Base-by-base conservation (phyloP, 2,113 vertebrate genomes). In the Ciconia stormi region DNA sequence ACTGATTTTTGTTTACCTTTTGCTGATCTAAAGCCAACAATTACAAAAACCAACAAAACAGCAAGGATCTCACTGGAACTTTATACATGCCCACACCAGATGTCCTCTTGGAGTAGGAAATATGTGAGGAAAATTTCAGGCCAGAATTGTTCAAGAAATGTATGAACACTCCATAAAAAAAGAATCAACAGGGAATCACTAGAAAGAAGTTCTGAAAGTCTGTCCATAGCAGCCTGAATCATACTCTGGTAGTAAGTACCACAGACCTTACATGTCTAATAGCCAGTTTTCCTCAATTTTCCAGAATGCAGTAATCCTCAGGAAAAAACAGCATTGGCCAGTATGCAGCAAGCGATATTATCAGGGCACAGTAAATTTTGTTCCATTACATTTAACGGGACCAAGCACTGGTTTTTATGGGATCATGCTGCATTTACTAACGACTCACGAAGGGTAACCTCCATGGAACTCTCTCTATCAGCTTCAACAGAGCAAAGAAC, bases 311-410 rank as follows among this genome's bases (percentile, higher is more conserved):
- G 92, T 12, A 61, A 30, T 23, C 4, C 8, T 59, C n/a, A 6
- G 77, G 56, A 55, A 29, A 25, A 77, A 52, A 10, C 0, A 62
- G 65, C 58, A 23, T 1, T 17, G 55, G 44, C 61, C 55, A 12
- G 62, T 4, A 15, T 0, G 9, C 49, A 26, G 52, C 0, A 0
- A 65, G 87, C 1, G 8, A 6, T 4, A 4, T 7, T 7, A 9
- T 2, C 55, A 56, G 81, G 40, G 32, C 47, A 19, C 47, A 10
- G 85, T 2, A 55, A 42, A 44, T 25, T 16, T n/a, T 61, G 44
- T 25, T 47, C 73, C 47, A 20, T 26, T 14, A 7, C 70, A 7
- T 18, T n/a, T n/a, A 49, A 9, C 90, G n/a, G 78, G 22, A 26
- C n/a, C 38, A 2, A 56, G 20, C 25, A 8, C 30, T 34, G 66